A percentile compares a stretch with the other conserved stretches of the same genome.
These are phyloP conservation scores for Rhabdomys dilectus DNA, from an alignment of 2,113 vertebrate genomes.

Conservation along the genomic window DNA sequence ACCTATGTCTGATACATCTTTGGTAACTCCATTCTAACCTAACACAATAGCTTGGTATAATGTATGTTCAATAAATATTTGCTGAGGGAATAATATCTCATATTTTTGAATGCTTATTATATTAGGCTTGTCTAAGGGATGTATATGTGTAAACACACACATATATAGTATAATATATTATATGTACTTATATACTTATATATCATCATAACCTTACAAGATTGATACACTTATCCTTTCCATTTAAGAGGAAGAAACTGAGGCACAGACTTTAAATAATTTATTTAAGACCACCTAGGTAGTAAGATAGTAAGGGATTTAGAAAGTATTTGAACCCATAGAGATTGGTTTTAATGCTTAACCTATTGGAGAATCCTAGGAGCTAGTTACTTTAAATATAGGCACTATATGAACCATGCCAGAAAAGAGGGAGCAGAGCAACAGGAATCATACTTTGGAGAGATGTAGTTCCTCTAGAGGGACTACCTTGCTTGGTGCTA, in stretches of 20 bases:
- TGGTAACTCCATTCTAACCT: neutral
- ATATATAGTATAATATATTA: neutral
- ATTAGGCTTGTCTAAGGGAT: neutral
- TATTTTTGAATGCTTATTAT: neutral
- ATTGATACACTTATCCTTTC: neutral
- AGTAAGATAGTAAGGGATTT: neutral
- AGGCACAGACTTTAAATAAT: neutral
- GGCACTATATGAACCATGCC: neutral
- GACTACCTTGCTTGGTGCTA: neutral
- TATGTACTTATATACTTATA: neutral
- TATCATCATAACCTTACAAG: neutral
- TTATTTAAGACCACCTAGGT: neutral
- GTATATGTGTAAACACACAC: neutral
- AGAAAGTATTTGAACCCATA: neutral
- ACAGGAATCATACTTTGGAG: neutral
- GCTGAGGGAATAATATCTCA: neutral
- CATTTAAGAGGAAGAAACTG: neutral
- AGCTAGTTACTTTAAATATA: neutral
- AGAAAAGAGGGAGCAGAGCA: neutral
- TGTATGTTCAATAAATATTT: neutral
- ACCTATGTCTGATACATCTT: neutral
- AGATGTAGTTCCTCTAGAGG: neutral
- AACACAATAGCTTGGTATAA: neutral
- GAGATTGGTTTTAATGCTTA: neutral
- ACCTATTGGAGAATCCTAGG: neutral